phyloP scores from a whole-genome alignment of 2,888 invertebrate species.

The Drosophila tripunctata region DNA sequence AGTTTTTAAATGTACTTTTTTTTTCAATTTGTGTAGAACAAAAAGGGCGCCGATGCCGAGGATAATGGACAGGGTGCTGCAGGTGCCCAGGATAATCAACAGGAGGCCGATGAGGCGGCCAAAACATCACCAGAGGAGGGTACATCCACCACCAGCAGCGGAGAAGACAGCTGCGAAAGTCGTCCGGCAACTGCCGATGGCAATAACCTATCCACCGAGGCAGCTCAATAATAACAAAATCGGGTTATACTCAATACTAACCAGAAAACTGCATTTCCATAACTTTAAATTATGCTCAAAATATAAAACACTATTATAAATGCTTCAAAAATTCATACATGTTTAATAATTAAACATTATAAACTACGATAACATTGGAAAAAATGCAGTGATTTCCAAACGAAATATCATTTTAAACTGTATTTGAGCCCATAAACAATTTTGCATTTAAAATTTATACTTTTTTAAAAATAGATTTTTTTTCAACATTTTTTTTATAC shows the following conservation, averaged over 20 bases:
- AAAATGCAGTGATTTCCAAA: too few relatives aligned
- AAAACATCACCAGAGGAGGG: slow-evolving; percentile 71
- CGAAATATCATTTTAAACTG: too few relatives aligned
- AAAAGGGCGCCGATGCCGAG: slow-evolving; percentile 58
- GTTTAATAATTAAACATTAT: too few relatives aligned
- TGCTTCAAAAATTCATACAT: too few relatives aligned
- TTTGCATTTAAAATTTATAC: too few relatives aligned
- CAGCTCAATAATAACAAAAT: slow-evolving; percentile 1
- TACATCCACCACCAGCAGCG: slow-evolving; percentile 66
- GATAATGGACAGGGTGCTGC: slow-evolving; percentile 31
- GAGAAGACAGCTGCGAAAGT: slow-evolving; percentile 67
- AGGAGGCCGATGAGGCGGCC: slow-evolving; percentile 56
- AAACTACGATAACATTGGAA: too few relatives aligned
- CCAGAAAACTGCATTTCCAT: too few relatives aligned
- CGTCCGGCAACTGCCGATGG: slow-evolving; percentile 71
- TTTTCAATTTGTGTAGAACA: slow-evolving; percentile 49
- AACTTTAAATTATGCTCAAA: neutral
- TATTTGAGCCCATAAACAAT: too few relatives aligned
- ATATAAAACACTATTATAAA: too few relatives aligned
- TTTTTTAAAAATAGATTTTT: too few relatives aligned
- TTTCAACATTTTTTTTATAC: too few relatives aligned
- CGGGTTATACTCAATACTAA: too few relatives aligned
- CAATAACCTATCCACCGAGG: slow-evolving; percentile 39
- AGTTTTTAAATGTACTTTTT: neutral
- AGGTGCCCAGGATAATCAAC: slow-evolving; percentile 45